Evolutionary conservation across 2,113 vertebrate species (phyloP).

Genomic region (Xiphorhynchus elegans): DNA sequence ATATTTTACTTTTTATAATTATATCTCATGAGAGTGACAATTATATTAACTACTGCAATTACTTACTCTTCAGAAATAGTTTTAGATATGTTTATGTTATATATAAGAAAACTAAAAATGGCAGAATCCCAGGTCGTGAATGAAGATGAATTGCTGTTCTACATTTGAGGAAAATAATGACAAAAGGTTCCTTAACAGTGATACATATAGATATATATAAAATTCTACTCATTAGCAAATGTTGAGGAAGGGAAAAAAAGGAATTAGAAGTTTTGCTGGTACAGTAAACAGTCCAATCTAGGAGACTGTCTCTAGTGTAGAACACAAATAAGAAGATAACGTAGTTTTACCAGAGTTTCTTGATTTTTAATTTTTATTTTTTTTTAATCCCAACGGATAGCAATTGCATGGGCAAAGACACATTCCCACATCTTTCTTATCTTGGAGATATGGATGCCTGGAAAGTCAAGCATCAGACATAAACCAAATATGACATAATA

Average conservation of each 20-base stretch:
- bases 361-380: background rate
- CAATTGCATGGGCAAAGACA: background rate
- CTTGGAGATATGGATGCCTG: background rate
- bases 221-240: background rate
- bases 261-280: background rate
- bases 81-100: background rate
- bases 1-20: background rate
- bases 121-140: background rate
- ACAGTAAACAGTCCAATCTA: background rate
- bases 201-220: background rate
- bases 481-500: background rate
- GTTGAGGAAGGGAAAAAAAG: background rate
- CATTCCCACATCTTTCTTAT: background rate
- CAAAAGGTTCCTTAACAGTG: background rate
- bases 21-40: background rate
- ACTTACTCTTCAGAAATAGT: background rate
- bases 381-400: background rate
- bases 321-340: background rate
- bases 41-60: background rate
- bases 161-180: background rate
- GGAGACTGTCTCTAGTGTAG: background rate
- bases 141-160: background rate
- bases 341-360: background rate
- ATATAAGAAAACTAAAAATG: background rate
- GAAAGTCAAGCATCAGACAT: background rate